Evolutionary conservation across 1,140 invertebrate species (phyloP).

Genomic region (Heliconius hewitsoni): DNA sequence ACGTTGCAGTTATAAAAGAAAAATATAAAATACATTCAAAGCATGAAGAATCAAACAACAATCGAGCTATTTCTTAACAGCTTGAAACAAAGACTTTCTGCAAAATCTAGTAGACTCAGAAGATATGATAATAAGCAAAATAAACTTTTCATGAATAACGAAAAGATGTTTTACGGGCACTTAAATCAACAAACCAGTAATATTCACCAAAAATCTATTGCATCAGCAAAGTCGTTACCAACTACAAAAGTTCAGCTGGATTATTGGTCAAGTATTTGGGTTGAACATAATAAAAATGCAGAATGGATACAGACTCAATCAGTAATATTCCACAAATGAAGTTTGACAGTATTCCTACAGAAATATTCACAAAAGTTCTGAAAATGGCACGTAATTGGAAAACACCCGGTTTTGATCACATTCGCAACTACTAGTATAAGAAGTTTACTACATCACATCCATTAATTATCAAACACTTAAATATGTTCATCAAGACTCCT

Average conservation of each 20-base stretch:
- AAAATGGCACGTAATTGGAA: conserved; percentile 32
- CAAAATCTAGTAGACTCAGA: background rate
- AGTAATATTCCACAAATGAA: background rate
- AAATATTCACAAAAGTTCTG: background rate
- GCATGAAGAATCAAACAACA: conserved; percentile 4
- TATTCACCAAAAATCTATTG: background rate
- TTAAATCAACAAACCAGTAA: background rate
- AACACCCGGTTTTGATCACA: conserved; percentile 28
- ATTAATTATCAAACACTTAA: conserved; percentile 27
- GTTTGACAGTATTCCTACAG: background rate
- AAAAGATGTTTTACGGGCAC: conserved; percentile 5
- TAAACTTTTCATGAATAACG: background rate
- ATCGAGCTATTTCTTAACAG: background rate
- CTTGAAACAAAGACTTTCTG: background rate
- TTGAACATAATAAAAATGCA: background rate
- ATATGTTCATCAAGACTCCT: conserved; percentile 22
- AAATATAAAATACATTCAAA: conserved; percentile 22
- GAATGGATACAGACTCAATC: background rate
- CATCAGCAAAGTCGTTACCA: background rate
- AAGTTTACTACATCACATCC: conserved; percentile 27
- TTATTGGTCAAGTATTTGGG: conserved; percentile 17
- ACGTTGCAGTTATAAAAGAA: conserved; percentile 19
- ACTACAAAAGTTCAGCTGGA: background rate
- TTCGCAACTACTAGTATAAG: conserved; percentile 39
- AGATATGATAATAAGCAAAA: conserved; percentile 2